Evolutionary conservation across 2,797 vertebrate species (phyloP), one percentile per base, ranked within the genome.

Genomic region (Rhinichthys osculus): DNA sequence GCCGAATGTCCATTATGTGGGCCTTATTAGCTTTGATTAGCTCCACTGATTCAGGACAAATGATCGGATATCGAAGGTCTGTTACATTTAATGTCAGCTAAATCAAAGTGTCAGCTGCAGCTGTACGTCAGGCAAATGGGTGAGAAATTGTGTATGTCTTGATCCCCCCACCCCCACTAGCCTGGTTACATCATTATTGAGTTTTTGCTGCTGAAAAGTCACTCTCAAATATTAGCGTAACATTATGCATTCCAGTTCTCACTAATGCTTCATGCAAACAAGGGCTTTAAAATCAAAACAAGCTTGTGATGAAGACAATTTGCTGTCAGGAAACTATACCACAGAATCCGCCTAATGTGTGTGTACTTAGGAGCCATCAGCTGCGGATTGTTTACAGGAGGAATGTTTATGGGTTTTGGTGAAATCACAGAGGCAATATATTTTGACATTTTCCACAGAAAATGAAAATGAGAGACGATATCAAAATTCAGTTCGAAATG

Each of bases 11-110:
- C 57, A 80, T 87, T 62, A 78, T 85, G 64, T 88, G 87, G 91
- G 76, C 81, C 59, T 89, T 90, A 89, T 90, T 90, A 89, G 87
- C 86, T 91, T 90, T 91, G 86, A 91, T 89, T 88, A 91, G 88
- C 87, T 91, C 72, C 33, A 71, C 84, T 91, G 86, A 90, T 86
- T 89, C 86, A 84, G 82, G 88, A 91, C 88, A 87, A 84, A 87
- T 70, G 76, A 86, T 87, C 10, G 78, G 70, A 86, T 88, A 88
- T 86, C 16, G 80, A 86, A 84, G 71, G 76, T 69, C 78, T 82
- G 50, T 78, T 81, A 87, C 89, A 89, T 90, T 90, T 88, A 91
- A 90, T 88, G 88, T 89, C 83, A 84, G 83, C 87, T 90, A 90
- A 90, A 91, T 92, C 89, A 91, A 91, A 92, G 86, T 78, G 81